phyloP scores from a whole-genome alignment of 1,140 invertebrate genomes.

The Drosophila kohkoa region DNA sequence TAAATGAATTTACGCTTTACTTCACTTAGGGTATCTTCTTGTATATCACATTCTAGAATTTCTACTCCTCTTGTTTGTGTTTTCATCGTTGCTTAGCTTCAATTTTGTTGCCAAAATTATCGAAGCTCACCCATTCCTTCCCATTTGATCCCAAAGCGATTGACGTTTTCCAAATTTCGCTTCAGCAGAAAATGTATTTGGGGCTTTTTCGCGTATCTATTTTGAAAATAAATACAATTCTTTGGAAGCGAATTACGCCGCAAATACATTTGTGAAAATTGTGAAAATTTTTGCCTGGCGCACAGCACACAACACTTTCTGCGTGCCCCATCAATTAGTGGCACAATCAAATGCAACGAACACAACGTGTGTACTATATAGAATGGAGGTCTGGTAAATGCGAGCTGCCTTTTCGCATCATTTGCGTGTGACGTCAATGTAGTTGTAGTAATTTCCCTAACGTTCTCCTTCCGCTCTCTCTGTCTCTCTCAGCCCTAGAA shows the following conservation, averaged over 20 bases:
- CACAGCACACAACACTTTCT: constrained; percentile 14
- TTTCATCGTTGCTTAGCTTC: constrained; percentile 24
- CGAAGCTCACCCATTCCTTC: background rate
- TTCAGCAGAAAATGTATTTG: constrained; percentile 41
- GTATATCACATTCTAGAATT: background rate
- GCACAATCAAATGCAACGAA: constrained; percentile 56
- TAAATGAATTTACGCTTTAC: background rate
- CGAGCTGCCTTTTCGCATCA: constrained; percentile 41
- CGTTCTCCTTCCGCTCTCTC: background rate
- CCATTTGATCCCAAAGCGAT: constrained; percentile 8
- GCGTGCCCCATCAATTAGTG: constrained; percentile 34
- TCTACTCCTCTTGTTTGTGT: background rate
- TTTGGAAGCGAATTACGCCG: constrained; percentile 67
- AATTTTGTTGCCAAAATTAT: constrained; percentile 36
- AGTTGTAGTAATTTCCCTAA: constrained; percentile 1
- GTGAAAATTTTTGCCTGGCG: constrained; percentile 18
- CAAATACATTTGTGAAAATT: constrained; percentile 41
- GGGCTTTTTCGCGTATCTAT: constrained; percentile 54
- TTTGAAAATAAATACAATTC: constrained; percentile 58
- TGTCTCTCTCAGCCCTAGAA: constrained; percentile 45
- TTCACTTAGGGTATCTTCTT: background rate
- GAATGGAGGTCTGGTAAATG: constrained; percentile 4
- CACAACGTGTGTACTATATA: background rate
- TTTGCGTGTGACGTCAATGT: constrained; percentile 72
- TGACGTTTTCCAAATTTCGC: constrained; percentile 54